These are phyloP conservation scores for Oryzias sinensis DNA, from an alignment of 2,797 vertebrate species.

Conservation along the genomic window DNA sequence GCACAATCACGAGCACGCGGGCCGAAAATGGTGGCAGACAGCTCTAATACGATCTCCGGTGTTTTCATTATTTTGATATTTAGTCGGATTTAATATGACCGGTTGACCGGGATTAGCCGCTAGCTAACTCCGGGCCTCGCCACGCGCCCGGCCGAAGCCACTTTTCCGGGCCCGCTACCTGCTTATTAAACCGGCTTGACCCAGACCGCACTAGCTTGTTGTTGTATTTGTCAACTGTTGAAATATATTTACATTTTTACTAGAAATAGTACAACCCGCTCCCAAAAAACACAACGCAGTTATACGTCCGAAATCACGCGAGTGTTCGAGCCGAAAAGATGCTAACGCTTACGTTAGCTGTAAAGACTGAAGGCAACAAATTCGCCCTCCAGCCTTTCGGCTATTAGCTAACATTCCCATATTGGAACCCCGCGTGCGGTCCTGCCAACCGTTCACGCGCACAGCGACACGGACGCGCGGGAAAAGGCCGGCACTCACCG, in stretches of 20 bases:
- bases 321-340: background rate
- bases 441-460: fast-evolving
- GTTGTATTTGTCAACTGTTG: too few species aligned
- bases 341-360: conserved; percentile 20
- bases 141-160: conserved; percentile 49
- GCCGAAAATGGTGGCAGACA: too few species aligned
- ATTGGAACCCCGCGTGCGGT: fast-evolving
- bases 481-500: conserved; percentile 62
- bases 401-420: background rate
- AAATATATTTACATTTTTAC: too few species aligned
- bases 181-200: background rate
- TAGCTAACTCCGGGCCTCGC: conserved; percentile 51
- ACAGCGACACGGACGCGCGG: fast-evolving
- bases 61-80: too few species aligned
- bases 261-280: fast-evolving
- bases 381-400: conserved; percentile 23
- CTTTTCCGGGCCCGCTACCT: conserved; percentile 47
- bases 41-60: too few species aligned
- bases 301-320: background rate
- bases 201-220: fast-evolving
- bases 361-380: conserved; percentile 1
- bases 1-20: too few species aligned
- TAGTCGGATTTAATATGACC: too few species aligned
- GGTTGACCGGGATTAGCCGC: conserved; percentile 39
- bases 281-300: background rate